Evolutionary conservation across 2,113 vertebrate genomes (phyloP).

Genomic region (Haliaeetus leucogaster): DNA sequence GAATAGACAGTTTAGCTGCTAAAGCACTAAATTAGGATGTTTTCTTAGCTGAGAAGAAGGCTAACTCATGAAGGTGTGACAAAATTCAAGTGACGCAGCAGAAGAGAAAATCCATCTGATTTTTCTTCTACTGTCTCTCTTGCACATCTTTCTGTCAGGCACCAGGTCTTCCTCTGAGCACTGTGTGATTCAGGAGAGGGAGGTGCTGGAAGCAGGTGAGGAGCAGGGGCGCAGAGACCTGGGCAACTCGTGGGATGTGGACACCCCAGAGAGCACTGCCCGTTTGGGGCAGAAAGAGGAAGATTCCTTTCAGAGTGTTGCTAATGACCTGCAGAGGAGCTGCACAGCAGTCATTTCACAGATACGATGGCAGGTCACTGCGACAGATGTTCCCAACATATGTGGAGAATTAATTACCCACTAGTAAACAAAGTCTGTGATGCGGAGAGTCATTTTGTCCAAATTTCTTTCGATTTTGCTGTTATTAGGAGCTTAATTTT

Average conservation of each 20-base stretch:
- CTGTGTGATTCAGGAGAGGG: neutral
- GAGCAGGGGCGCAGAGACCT: neutral
- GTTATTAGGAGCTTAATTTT: conserved; percentile 93
- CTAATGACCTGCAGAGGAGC: conserved; percentile 91
- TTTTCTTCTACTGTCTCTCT: neutral
- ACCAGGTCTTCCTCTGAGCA: neutral
- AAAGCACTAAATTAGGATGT: neutral
- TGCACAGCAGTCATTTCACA: conserved; percentile 91
- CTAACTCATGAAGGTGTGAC: neutral
- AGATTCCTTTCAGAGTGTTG: conserved; percentile 77
- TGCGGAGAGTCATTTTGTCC: conserved; percentile 96
- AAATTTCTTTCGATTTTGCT: conserved; percentile 92
- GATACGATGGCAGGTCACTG: conserved; percentile 93
- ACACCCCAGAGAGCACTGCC: conserved; percentile 47
- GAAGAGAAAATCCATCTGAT: neutral
- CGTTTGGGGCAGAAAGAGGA: conserved; percentile 59
- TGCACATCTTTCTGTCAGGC: neutral
- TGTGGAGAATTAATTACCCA: conserved; percentile 99
- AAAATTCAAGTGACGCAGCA: neutral
- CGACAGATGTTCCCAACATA: conserved; percentile 99
- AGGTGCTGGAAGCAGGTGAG: neutral
- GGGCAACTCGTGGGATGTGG: neutral
- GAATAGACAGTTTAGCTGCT: neutral
- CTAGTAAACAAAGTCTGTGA: conserved; percentile 99
- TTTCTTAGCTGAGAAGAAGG: neutral